Percentiles rank a stretch among this genome's conserved stretches.
Conservation (phyloP, 2,113 vertebrate genomes). For the Bos javanicus region DNA sequence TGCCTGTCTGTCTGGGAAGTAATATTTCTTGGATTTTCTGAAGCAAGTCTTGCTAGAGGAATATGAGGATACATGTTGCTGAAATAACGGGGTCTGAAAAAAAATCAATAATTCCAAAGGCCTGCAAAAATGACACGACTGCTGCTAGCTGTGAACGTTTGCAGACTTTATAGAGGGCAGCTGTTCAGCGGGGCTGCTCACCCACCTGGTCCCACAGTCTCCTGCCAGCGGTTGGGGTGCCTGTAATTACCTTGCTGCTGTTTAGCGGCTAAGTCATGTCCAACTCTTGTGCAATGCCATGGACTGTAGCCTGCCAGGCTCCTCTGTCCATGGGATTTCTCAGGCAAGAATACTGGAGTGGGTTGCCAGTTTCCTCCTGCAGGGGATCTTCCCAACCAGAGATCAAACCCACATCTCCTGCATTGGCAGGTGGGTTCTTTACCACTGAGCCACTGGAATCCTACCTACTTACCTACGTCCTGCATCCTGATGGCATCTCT, state of each 20-base stretch:
- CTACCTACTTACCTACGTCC: background rate
- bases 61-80: background rate
- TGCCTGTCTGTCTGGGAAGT: slow-evolving; percentile 13
- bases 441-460: background rate
- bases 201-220: background rate
- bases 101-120: background rate
- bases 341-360: background rate
- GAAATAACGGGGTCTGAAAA: background rate
- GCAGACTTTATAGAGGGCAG: background rate
- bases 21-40: slow-evolving; percentile 37
- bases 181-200: accelerated
- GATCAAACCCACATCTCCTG: background rate
- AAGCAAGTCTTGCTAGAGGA: background rate
- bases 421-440: background rate
- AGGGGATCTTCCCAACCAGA: background rate
- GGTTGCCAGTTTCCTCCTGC: background rate
- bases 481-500: background rate
- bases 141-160: background rate
- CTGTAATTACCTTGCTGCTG: background rate
- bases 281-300: background rate
- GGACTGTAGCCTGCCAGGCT: background rate
- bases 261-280: background rate
- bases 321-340: background rate
- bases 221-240: accelerated
- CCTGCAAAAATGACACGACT: background rate